Evolutionary conservation across 2,888 invertebrate genomes (phyloP).

Genomic region (Tolmerus cingulatus): DNA sequence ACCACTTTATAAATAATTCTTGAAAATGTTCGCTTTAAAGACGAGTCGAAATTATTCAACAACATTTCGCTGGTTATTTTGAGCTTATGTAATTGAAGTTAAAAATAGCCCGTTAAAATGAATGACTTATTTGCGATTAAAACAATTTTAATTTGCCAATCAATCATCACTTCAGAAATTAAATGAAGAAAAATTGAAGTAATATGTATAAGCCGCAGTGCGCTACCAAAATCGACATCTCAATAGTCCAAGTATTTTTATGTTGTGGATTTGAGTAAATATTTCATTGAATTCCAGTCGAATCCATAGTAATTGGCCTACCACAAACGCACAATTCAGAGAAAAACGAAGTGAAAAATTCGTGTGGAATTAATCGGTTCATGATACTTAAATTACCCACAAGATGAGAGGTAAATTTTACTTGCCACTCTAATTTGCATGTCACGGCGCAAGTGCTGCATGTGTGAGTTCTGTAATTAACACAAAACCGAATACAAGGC

Average conservation of each 20-base stretch:
- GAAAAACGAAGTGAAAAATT: background rate
- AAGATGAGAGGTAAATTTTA: background rate
- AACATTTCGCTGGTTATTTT: too few species aligned
- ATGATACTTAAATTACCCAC: conserved; percentile 18
- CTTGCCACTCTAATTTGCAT: conserved; percentile 3
- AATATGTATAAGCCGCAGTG: background rate
- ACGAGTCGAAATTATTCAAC: too few species aligned
- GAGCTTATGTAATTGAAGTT: background rate
- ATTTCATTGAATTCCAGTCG: conserved; percentile 6
- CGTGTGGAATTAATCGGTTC: conserved; percentile 12
- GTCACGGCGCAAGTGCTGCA: background rate
- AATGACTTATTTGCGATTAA: background rate
- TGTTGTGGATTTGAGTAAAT: background rate
- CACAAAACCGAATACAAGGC: background rate
- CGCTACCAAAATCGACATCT: background rate
- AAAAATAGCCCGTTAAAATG: background rate
- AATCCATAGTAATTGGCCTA: background rate
- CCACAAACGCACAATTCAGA: background rate
- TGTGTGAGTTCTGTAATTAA: conserved; percentile 18
- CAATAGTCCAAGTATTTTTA: background rate
- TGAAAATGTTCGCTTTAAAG: too few species aligned
- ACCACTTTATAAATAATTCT: too few species aligned
- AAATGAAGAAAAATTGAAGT: background rate
- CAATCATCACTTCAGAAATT: background rate
- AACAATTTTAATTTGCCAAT: background rate